Evolutionary conservation across 1,140 invertebrate species (phyloP), one percentile per base, ranked within the genome.

Genomic region (Drosophila leontia): DNA sequence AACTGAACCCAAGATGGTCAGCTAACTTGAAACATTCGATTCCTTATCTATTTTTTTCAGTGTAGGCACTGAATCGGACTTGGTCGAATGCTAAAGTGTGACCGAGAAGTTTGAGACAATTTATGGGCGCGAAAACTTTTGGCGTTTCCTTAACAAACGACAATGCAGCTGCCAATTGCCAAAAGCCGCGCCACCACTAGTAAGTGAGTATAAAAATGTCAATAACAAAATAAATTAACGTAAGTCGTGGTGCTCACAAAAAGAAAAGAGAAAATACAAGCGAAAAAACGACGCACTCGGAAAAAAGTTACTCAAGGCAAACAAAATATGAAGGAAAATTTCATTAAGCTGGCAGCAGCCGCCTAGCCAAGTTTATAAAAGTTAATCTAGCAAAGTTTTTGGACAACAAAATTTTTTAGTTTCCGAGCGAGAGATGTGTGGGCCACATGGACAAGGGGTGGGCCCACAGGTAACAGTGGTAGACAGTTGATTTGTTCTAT

Each of bases 281-380:
- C 35, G 17, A n/a, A 39, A 35, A 65, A 60, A 35, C 44, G 51
- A 13, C 65, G 62, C 50, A 17, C 42, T 57, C 42, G 7, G 34
- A 59, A 68, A 71, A 58, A 72, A 62, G 53, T 50, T 45, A 23
- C 57, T 19, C 17, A 17, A 19, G 51, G 53, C 41, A 62, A 53
- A 57, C 39, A 70, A 65, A 75, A 57, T 71, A 60, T 45, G 61
- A 74, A 68, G 61, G 72, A 67, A 80, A 80, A 88, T 87, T 87
- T 83, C 80, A 88, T 87, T 87, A 87, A 81, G 77, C 76, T 62
- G 65, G 48, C 77, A 78, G 62, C 72, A 88, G 75, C 59, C 78
- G 65, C 72, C 55, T 69, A 76, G 69, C 45, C 83, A 87, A 77
- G 39, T 70, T 83, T 39, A 55, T 34, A 65, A 80, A 87, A 84